These are phyloP conservation scores for Epinotia ramella DNA, from an alignment of 2,888 invertebrate species.

Conservation along the genomic window DNA sequence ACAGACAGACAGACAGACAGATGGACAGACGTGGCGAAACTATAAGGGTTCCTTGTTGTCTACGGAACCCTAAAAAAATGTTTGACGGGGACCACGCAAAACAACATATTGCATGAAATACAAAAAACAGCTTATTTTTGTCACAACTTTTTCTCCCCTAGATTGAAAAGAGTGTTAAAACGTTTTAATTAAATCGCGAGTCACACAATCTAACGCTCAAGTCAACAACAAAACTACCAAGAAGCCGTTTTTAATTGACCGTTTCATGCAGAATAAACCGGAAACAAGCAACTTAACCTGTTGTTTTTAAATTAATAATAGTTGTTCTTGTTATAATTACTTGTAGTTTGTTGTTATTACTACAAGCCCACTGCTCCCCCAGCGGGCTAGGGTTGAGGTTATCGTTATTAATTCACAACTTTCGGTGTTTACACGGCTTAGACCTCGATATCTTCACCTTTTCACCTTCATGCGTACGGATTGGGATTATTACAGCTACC, in stretches of 20 bases:
- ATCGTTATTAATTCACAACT: constrained; percentile 76
- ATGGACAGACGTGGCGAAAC: no score
- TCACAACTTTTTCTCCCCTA: background rate
- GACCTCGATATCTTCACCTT: constrained; percentile 66
- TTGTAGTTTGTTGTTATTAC: constrained; percentile 80
- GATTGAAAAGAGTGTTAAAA: background rate
- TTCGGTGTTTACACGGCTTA: constrained; percentile 65
- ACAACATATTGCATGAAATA: no score
- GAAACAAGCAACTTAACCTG: constrained; percentile 65
- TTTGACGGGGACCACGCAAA: background rate
- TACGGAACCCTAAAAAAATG: no score
- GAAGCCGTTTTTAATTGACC: constrained; percentile 42
- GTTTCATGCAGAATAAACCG: constrained; percentile 37
- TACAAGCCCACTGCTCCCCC: constrained; percentile 69
- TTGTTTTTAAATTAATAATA: constrained; percentile 63
- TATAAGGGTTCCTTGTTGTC: no score
- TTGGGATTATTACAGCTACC: constrained; percentile 44
- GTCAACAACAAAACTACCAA: constrained; percentile 33
- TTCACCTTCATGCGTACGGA: constrained; percentile 54
- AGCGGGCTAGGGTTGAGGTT: constrained; percentile 67
- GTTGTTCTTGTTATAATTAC: constrained; percentile 80
- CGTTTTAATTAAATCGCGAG: constrained; percentile 28
- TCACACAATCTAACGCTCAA: constrained; percentile 38
- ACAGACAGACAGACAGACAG: no score
- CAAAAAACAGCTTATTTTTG: background rate